Conservation (phyloP, 2,113 vertebrate species). For the Puma concolor region DNA sequence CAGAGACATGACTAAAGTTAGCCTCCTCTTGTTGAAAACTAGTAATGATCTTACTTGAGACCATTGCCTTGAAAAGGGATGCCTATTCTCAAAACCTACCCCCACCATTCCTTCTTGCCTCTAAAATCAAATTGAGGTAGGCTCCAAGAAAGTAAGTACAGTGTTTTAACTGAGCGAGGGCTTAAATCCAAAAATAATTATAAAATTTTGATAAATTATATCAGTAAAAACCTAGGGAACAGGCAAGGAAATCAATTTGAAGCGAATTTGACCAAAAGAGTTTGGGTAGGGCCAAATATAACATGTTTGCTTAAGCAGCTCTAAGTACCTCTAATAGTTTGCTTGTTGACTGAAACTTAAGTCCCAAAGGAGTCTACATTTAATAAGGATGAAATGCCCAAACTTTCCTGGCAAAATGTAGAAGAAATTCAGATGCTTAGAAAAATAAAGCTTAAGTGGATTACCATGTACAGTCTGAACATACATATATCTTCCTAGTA, state of each 20-base stretch:
- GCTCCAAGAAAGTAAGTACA: background rate
- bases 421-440: constrained; percentile 40
- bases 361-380: constrained; percentile 30
- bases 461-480: background rate
- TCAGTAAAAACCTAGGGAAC: constrained; percentile 18
- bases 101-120: background rate
- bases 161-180: background rate
- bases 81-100: background rate
- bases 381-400: background rate
- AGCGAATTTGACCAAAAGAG: background rate
- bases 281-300: constrained; percentile 26
- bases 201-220: constrained; percentile 33
- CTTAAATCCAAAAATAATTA: constrained; percentile 9
- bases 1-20: constrained; percentile 26
- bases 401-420: constrained; percentile 16
- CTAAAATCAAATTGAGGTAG: constrained; percentile 3
- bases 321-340: constrained; percentile 21
- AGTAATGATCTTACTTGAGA: background rate
- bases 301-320: constrained; percentile 33
- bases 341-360: background rate
- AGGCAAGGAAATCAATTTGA: constrained; percentile 25
- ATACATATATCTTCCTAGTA: background rate
- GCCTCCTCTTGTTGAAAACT: background rate
- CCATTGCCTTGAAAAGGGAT: background rate
- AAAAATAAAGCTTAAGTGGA: background rate